Conservation (phyloP, 2,797 vertebrate genomes). For the Naso thynnoides region DNA sequence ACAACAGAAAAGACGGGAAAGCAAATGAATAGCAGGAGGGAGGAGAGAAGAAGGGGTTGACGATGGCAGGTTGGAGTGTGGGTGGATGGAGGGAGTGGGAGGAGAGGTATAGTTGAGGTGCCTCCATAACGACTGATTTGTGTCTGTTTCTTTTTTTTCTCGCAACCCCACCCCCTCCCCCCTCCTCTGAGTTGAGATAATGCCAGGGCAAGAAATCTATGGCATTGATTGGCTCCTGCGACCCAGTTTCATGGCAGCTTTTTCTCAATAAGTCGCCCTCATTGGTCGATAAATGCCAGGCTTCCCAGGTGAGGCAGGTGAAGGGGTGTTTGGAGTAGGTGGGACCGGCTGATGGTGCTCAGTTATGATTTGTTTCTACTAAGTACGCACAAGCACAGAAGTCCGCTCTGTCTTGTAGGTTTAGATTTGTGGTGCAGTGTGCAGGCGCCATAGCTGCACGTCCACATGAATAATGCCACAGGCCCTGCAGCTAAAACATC, state of each 20-base stretch:
- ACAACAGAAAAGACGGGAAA: constrained; percentile 71
- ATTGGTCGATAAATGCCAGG: constrained; percentile 80
- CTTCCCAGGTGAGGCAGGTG: constrained; percentile 69
- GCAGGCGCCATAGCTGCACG: constrained; percentile 59
- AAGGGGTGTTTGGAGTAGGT: constrained; percentile 48
- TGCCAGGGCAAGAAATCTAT: constrained; percentile 83
- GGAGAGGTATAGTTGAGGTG: constrained; percentile 62
- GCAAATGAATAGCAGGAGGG: constrained; percentile 74
- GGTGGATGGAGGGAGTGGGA: constrained; percentile 65
- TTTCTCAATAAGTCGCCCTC: constrained; percentile 83
- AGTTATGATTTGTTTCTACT: constrained; percentile 60
- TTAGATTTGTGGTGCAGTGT: constrained; percentile 65
- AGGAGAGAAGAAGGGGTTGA: constrained; percentile 62
- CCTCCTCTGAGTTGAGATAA: constrained; percentile 75
- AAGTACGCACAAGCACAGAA: constrained; percentile 44
- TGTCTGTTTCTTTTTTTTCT: constrained; percentile 68
- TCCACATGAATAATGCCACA: constrained; percentile 70
- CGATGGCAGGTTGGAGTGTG: constrained; percentile 64
- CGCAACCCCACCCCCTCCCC: not conserved
- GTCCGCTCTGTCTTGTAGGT: constrained; percentile 57
- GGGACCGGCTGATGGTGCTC: constrained; percentile 28
- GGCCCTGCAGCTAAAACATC: constrained; percentile 54
- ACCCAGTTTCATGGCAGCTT: constrained; percentile 85
- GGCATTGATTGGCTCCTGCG: constrained; percentile 82
- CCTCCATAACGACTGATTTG: constrained; percentile 73